Evolutionary conservation across 1,140 invertebrate species (phyloP).

Genomic region (Tribolium castaneum): DNA sequence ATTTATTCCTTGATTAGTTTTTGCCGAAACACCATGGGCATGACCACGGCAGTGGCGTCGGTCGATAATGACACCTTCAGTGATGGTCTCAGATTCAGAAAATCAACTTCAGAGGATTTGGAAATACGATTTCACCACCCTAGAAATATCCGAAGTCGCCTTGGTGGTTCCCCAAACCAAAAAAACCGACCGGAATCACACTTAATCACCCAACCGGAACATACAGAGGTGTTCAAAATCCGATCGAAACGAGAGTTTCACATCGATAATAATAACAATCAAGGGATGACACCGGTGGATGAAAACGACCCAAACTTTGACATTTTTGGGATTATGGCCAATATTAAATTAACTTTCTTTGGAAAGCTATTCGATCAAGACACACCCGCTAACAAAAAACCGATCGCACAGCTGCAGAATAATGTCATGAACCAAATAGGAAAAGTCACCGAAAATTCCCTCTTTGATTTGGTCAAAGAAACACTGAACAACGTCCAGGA

Average conservation of each 20-base stretch:
- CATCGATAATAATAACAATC: neutral
- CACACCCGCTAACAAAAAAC: neutral
- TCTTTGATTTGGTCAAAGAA: constrained; percentile 51
- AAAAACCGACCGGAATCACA: neutral
- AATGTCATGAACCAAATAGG: constrained; percentile 43
- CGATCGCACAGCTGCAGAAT: neutral
- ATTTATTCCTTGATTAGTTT: constrained; percentile 48
- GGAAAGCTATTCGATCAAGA: constrained; percentile 50
- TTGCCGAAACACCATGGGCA: constrained; percentile 49
- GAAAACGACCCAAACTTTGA: constrained; percentile 46
- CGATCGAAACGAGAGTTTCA: constrained; percentile 43
- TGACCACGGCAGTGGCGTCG: constrained; percentile 48
- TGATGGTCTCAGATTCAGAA: constrained; percentile 1
- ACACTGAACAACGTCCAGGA: constrained; percentile 45
- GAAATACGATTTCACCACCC: neutral
- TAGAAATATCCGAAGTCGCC: neutral
- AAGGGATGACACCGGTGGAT: constrained; percentile 23
- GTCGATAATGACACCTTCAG: neutral
- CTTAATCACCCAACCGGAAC: constrained; percentile 49
- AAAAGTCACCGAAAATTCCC: constrained; percentile 33
- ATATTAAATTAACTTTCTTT: constrained; percentile 54
- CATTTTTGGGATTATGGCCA: constrained; percentile 52
- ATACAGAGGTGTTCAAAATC: constrained; percentile 55
- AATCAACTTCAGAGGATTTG: neutral
- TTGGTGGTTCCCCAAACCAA: neutral